A percentile compares a stretch with the other conserved stretches of the same genome.
These are phyloP conservation scores for Lepidurus packardi DNA, from an alignment of 1,140 invertebrate species.

Conservation along the genomic window DNA sequence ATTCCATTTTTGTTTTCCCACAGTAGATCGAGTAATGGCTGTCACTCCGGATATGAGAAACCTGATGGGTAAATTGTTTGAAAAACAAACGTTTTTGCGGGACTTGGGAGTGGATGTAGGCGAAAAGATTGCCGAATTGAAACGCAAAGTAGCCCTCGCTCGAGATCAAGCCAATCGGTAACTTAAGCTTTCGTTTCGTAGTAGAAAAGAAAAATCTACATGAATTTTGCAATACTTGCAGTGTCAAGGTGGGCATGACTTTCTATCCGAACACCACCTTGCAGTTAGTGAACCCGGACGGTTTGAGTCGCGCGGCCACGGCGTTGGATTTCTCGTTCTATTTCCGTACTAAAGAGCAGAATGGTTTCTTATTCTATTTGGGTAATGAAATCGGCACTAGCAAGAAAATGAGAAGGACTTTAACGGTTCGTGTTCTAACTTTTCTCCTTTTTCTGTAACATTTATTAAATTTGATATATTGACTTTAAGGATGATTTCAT, in stretches of 20 bases:
- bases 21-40: constrained; percentile 59
- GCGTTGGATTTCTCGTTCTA: constrained; percentile 79
- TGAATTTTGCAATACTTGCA: constrained; percentile 42
- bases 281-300: constrained; percentile 76
- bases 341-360: constrained; percentile 70
- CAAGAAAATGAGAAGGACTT: constrained; percentile 53
- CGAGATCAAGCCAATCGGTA: constrained; percentile 61
- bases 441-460: neutral
- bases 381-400: constrained; percentile 73
- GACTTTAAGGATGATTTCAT: constrained; percentile 77
- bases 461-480: constrained; percentile 29
- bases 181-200: constrained; percentile 28
- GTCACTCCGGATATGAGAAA: constrained; percentile 58
- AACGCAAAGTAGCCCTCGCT: constrained; percentile 67
- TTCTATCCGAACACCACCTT: constrained; percentile 77
- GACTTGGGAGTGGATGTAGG: constrained; percentile 55
- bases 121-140: constrained; percentile 65
- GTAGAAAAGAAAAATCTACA: constrained; percentile 33
- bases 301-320: constrained; percentile 71
- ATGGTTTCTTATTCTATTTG: constrained; percentile 81
- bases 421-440: constrained; percentile 50
- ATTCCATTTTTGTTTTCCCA: too few species aligned
- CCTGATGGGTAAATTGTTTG: constrained; percentile 54
- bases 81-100: constrained; percentile 48
- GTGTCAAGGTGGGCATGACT: constrained; percentile 65